Percentiles rank a stretch among this genome's conserved stretches.
phyloP scores from a whole-genome alignment of 2,797 vertebrate species.

The Enteromius anoplus region DNA sequence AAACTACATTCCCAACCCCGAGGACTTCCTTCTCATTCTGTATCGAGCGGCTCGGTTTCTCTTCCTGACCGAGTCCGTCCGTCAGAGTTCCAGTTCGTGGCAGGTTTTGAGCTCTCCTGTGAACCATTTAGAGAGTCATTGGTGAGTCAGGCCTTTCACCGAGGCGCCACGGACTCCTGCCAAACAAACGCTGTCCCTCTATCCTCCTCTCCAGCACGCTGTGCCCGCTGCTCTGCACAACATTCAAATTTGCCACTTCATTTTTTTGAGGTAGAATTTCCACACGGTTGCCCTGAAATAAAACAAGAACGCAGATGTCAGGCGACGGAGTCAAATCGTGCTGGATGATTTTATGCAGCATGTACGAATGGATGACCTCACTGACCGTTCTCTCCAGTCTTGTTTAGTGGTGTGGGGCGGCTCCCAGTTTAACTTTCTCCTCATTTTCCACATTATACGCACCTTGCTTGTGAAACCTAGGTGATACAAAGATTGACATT shows the following conservation, averaged over 20 bases:
- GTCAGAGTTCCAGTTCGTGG: constrained; percentile 67
- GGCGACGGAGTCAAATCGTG: background rate
- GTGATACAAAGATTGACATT: constrained; percentile 43
- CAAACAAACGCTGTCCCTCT: constrained; percentile 46
- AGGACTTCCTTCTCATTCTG: constrained; percentile 41
- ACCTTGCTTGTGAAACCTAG: constrained; percentile 94
- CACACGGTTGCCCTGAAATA: constrained; percentile 69
- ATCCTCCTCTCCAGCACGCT: constrained; percentile 65
- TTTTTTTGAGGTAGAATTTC: constrained; percentile 83
- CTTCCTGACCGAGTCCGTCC: constrained; percentile 56
- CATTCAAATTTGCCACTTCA: constrained; percentile 67
- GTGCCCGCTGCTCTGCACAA: constrained; percentile 63
- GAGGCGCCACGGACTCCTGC: background rate
- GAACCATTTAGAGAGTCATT: constrained; percentile 24
- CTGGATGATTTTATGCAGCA: constrained; percentile 23
- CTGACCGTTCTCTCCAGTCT: constrained; percentile 73
- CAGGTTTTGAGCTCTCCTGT: constrained; percentile 46
- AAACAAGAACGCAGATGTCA: constrained; percentile 44
- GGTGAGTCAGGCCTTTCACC: background rate
- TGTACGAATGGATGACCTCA: constrained; percentile 30
- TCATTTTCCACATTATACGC: constrained; percentile 95
- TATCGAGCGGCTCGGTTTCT: constrained; percentile 47
- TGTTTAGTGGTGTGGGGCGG: constrained; percentile 86
- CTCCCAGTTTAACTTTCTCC: constrained; percentile 94
- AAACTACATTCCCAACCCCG: constrained; percentile 30